These are phyloP conservation scores for Drosophila nannoptera DNA, from an alignment of 1,140 invertebrate species.

Conservation along the genomic window DNA sequence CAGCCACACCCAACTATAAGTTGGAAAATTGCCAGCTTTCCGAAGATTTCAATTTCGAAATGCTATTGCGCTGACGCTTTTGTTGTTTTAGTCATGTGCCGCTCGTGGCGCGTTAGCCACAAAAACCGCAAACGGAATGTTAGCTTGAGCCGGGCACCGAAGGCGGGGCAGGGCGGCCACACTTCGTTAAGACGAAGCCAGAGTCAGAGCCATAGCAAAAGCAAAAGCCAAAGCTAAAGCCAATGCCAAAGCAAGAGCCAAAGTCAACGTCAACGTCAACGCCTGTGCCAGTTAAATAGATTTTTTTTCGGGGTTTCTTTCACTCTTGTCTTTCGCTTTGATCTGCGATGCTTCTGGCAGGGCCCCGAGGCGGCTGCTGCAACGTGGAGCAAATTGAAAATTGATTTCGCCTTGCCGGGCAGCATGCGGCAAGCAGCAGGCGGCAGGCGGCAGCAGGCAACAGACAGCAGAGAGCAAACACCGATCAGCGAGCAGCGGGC, in stretches of 20 bases:
- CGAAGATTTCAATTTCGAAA: constrained; percentile 60
- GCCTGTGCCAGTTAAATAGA: constrained; percentile 73
- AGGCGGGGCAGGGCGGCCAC: constrained; percentile 47
- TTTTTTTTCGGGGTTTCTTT: constrained; percentile 39
- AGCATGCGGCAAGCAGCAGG: constrained; percentile 8
- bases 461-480: constrained; percentile 4
- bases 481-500: not conserved
- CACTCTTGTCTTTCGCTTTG: constrained; percentile 54
- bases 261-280: constrained; percentile 72
- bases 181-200: constrained; percentile 69
- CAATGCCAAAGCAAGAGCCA: constrained; percentile 38
- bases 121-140: constrained; percentile 72
- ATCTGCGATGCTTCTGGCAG: constrained; percentile 58
- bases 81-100: constrained; percentile 54
- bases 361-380: constrained; percentile 38
- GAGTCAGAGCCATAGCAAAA: constrained; percentile 47
- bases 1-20: constrained; percentile 5
- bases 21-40: constrained; percentile 67
- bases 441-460: constrained; percentile 12
- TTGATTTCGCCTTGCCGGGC: constrained; percentile 61
- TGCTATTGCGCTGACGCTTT: constrained; percentile 35
- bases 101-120: constrained; percentile 64
- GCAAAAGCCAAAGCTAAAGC: constrained; percentile 71
- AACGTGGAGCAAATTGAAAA: constrained; percentile 75
- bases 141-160: constrained; percentile 6